phyloP scores from a whole-genome alignment of 2,797 vertebrate genomes.

The Lophius americanus region DNA sequence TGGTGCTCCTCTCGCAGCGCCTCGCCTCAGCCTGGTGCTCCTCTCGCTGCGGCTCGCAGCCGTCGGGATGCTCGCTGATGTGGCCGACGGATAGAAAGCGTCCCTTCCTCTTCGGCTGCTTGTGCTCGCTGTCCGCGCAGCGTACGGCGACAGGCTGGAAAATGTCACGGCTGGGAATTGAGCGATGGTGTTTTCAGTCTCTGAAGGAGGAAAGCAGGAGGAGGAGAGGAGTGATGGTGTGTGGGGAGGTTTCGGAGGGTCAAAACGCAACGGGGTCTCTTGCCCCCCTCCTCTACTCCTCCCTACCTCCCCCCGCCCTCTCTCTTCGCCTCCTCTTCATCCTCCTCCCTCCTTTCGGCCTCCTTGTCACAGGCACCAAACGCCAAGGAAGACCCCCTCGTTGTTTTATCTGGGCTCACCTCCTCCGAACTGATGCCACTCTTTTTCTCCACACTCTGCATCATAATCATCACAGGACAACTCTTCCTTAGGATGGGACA shows the following conservation, averaged over 20 bases:
- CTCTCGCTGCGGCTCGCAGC: constrained; percentile 59
- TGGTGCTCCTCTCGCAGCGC: constrained; percentile 62
- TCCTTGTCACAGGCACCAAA: constrained; percentile 71
- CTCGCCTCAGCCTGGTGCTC: constrained; percentile 63
- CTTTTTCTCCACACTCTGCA: constrained; percentile 26
- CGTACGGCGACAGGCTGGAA: constrained; percentile 71
- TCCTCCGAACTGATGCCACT: constrained; percentile 35
- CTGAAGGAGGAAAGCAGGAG: constrained; percentile 45
- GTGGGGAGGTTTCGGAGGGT: constrained; percentile 82
- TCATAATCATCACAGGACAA: constrained; percentile 33
- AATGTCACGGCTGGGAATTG: constrained; percentile 76
- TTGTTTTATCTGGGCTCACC: constrained; percentile 52
- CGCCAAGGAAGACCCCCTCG: constrained; percentile 57
- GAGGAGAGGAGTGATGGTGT: constrained; percentile 52
- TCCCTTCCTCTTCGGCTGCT: constrained; percentile 64
- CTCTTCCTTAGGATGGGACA: background rate
- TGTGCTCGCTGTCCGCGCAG: constrained; percentile 79
- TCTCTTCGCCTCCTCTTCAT: constrained; percentile 32
- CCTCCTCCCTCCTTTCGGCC: constrained; percentile 35
- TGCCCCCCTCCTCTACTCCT: constrained; percentile 46
- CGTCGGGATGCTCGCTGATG: constrained; percentile 62
- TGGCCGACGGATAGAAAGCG: constrained; percentile 41
- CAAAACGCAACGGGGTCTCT: constrained; percentile 85
- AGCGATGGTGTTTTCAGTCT: constrained; percentile 76
- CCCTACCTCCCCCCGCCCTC: constrained; percentile 33